Percentiles rank a stretch among this genome's conserved stretches.
Evolutionary conservation across 2,113 vertebrate genomes (phyloP).

Genomic region (Rhinoptilus africanus): DNA sequence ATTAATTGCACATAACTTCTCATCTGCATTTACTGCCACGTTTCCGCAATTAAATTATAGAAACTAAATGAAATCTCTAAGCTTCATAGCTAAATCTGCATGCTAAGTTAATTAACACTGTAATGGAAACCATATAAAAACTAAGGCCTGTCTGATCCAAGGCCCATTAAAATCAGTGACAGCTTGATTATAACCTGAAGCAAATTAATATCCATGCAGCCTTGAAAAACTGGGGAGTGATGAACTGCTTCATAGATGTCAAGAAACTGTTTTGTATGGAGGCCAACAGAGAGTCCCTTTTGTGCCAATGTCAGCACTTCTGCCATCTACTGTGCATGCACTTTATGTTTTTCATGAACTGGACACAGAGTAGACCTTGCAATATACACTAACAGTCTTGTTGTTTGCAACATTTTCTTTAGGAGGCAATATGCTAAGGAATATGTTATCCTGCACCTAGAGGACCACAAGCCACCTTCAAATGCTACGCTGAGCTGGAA

Average conservation of each 20-base stretch:
- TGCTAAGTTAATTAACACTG: constrained; percentile 41
- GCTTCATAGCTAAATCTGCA: constrained; percentile 14
- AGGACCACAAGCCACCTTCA: background rate
- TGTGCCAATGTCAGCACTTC: background rate
- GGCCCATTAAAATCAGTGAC: constrained; percentile 28
- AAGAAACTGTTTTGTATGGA: background rate
- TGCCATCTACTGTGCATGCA: rapidly evolving
- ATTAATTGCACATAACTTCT: constrained; percentile 19
- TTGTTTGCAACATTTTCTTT: background rate
- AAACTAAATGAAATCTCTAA: constrained; percentile 20
- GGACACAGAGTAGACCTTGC: background rate
- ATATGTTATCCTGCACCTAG: background rate
- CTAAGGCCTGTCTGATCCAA: background rate
- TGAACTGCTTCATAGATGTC: background rate
- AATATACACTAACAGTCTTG: background rate
- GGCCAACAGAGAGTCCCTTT: background rate
- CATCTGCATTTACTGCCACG: background rate
- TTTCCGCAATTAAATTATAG: constrained; percentile 44
- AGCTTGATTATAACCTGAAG: constrained; percentile 28
- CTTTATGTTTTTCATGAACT: background rate
- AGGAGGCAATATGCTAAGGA: background rate
- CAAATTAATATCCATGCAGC: background rate
- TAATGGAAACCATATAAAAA: constrained; percentile 15
- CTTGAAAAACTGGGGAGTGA: background rate
- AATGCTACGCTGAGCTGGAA: background rate